Base-by-base conservation (phyloP, 2,113 vertebrate genomes). In the Ariopsis seemanni region DNA sequence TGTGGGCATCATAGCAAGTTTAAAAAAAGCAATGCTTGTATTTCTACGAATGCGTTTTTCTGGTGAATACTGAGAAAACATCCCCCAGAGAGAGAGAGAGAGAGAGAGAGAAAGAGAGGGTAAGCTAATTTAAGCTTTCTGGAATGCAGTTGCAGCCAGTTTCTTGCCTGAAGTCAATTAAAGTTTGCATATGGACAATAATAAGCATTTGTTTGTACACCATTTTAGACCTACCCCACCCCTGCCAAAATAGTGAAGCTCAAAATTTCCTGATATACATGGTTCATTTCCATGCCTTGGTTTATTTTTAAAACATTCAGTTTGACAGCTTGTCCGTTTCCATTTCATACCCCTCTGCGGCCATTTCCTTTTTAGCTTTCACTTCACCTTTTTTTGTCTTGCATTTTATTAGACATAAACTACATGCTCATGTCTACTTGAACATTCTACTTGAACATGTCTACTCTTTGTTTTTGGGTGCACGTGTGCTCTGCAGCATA, bases 311-410 rank as follows among this genome's bases (percentile, higher is more conserved):
- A 69, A 77, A 5, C 17, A 2, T 48, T 81, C 67, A 10, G 42
- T 71, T 48, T 63, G 27, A 62, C 71, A 74, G 50, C 67, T 57
- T 48, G 17, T 87, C 58, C 71, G 67, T 86, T 88, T 81, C 42
- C 48, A 52, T 90, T 86, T 86, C 42, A 25, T 63, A 84, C 79
- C 79, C 22, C 27, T 81, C 57, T 4, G 4, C 1, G 27, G 22
- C 25, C 4, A 15, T 88, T 88, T 90, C 87, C 65, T 67, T 75
- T 57, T 53, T 42, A 81, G 65, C 55, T 89, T 82, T 89, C 69
- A 77, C 82, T 80, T 88, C 85, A 22, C 52, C 10, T 69, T 82
- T 83, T 65, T 82, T 50, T 11, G 50, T n/a, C n/a, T 78, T 53
- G 8, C 18, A 7, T 67, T 79, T 79, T 27, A 85, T 15, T 60